Base-by-base conservation (phyloP, 2,888 invertebrate species). In the Stenotaenia linearis region DNA sequence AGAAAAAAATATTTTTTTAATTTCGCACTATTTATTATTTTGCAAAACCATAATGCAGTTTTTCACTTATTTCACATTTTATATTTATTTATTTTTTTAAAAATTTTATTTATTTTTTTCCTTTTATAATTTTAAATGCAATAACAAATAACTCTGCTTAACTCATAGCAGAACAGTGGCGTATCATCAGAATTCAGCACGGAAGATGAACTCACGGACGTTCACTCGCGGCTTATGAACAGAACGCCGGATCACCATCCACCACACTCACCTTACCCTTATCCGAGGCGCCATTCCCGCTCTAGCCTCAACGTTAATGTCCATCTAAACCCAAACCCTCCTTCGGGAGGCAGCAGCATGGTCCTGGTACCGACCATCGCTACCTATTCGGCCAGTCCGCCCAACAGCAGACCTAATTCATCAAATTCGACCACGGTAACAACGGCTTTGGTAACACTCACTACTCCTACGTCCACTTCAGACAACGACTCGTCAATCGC, bases 181-280 rank as follows among this genome's bases (percentile, higher is more conserved):
- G 37, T 74, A 50, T 35, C 79, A 74, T 82, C 83, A n/a, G 83
- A 80, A 35, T 84, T 83, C 18, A 84, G 83, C 50, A 85, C 85
- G 79, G 85, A 86, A 30, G 86, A 87, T 80, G 86, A 86, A 82
- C 83, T 86, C 82, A 87, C 86, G 82, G 86, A 89, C 85, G 88
- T 87, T 82, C 86, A 86, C 82, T 84, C 86, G 80, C 83, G 86
- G 37, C 83, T 80, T 12, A 61, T 61, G 61, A 61, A 61, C 61
- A 7, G 61, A 23, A 75, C 75, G 32, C 75, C 75, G 32, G 75
- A 75, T 37, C 75, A 37, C 37, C 18, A 32, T 37, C 75, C 75
- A 35, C 37, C 75, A 32, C 61, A 61, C 15, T 61, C 61, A 61
- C 61, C 61, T 61, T 61, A 61, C 40, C 40, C 28, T 25, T 28